phyloP scores from a whole-genome alignment of 2,888 invertebrate species.

The Myopa testacea region DNA sequence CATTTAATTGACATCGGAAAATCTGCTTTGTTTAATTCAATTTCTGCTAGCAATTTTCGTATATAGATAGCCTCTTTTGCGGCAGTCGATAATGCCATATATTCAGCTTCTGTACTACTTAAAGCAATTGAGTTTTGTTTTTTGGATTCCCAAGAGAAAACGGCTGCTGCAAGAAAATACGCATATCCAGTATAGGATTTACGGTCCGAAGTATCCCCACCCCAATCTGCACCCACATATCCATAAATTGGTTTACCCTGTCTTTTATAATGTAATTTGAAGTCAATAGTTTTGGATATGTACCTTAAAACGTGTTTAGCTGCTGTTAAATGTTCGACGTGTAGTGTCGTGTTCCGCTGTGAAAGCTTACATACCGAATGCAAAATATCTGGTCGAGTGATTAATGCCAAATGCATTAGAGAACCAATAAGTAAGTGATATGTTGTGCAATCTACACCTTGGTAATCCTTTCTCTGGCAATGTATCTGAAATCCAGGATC shows the following conservation, averaged over 20 bases:
- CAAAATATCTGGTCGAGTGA: conserved; percentile 43
- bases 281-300: conserved; percentile 36
- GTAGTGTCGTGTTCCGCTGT: conserved; percentile 45
- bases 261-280: conserved; percentile 41
- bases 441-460: conserved; percentile 23
- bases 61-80: neutral
- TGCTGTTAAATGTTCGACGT: conserved; percentile 43
- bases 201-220: conserved; percentile 28
- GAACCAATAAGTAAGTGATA: conserved; percentile 45
- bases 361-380: conserved; percentile 48
- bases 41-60: neutral
- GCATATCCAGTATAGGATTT: conserved; percentile 39
- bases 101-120: conserved; percentile 26
- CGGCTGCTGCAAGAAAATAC: conserved; percentile 15
- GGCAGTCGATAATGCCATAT: conserved; percentile 18
- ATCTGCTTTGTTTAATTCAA: neutral
- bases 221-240: conserved; percentile 47
- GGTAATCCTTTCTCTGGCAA: conserved; percentile 5
- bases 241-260: conserved; percentile 35
- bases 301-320: conserved; percentile 33
- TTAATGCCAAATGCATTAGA: conserved; percentile 28
- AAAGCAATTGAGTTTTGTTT: conserved; percentile 31
- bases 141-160: conserved; percentile 37
- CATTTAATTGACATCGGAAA: neutral
- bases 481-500: conserved; percentile 42